Base-by-base conservation (phyloP, 1,140 invertebrate genomes). In the Heliconius congener region DNA sequence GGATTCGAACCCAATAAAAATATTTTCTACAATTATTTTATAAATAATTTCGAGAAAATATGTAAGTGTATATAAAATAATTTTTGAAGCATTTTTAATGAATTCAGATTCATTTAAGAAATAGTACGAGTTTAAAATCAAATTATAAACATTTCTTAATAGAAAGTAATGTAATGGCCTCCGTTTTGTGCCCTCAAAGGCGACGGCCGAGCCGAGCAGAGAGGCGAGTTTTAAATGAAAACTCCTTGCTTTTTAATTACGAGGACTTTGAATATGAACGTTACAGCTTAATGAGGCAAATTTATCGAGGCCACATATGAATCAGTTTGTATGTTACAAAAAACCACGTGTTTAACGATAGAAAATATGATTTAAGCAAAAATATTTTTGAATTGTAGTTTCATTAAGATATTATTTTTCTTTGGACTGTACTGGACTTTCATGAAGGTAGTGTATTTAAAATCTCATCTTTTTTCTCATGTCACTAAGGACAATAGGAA, bases 181-280 rank as follows among this genome's bases (percentile, higher is more conserved):
- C 13, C 27, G 60, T 27, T 11, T 30, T 13, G 57, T 13, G 3
- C 60, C 60, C 27, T 52, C 18, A 23, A 66, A 66, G 27, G 23
- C 42, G 42, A 23, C 60, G 60, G 23, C 23, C 23, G 23, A 23
- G 23, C 2, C 11, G 11, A 57, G 50, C 55, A 4, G 55, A 27
- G 23, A 30, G 23, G 60, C 60, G 23, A 66, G 13, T 13, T 66
- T 30, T 30, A n/a, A 66, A 66, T 30, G 60, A 66, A n/a, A 66
- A 66, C 55, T 66, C 27, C 60, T 66, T 30, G 11, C 60, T 11
- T 66, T 66, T 66, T 66, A 66, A 66, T 66, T 30, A 66, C 27
- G 23, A 30, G 23, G 27, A 27, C 60, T n/a, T 66, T 66, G 11
- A 23, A 66, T 23, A 66, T 66, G 60, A 30, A 66, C 27, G 27